Conservation (phyloP, 1,140 invertebrate species). For the Batillaria attramentaria region DNA sequence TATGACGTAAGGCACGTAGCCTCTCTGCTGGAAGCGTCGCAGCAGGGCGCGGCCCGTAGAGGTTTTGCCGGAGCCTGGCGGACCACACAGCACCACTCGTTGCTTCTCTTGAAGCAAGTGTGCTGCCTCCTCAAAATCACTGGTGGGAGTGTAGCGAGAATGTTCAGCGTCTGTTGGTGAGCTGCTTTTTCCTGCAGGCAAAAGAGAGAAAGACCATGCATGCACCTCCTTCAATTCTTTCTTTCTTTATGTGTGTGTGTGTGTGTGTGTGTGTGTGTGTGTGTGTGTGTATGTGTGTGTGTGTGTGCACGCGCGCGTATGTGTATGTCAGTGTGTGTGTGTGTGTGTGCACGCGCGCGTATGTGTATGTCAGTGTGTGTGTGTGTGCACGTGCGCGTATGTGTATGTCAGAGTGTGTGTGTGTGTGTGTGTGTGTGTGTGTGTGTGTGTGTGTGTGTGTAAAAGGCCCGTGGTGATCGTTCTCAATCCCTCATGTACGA, state of each 20-base stretch:
- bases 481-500: slow-evolving; percentile 13
- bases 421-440: slow-evolving; percentile 18
- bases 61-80: background rate
- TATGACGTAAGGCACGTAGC: background rate
- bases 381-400: background rate
- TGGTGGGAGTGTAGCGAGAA: background rate
- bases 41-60: background rate
- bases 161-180: too few species aligned
- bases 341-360: background rate
- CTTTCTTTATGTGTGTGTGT: background rate
- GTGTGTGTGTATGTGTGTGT: slow-evolving; percentile 18
- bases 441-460: background rate
- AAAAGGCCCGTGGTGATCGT: background rate
- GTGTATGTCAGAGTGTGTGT: slow-evolving; percentile 13
- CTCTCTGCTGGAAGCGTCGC: background rate
- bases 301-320: background rate
- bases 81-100: slow-evolving; percentile 4
- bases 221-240: too few species aligned
- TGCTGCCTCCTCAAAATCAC: background rate
- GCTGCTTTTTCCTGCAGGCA: too few species aligned
- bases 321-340: background rate
- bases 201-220: too few species aligned
- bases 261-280: background rate
- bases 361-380: slow-evolving; percentile 12
- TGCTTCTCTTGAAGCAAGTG: background rate